Evolutionary conservation across 2,113 vertebrate species (phyloP).

Genomic region (Phasianus colchicus): DNA sequence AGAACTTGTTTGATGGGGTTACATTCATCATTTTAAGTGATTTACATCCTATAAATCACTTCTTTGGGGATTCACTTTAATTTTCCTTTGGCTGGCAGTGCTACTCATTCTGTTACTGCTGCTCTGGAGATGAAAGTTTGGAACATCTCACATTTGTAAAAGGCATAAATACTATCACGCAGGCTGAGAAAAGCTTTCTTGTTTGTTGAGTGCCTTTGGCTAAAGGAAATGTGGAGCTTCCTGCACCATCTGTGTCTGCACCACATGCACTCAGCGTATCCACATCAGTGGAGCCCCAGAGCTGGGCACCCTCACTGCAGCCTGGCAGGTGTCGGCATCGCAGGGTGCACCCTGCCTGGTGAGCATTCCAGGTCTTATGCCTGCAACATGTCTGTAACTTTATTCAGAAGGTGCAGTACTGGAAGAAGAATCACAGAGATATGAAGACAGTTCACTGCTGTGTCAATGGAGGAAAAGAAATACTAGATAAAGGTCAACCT

Average conservation of each 20-base stretch:
- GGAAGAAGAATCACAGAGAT: not conserved
- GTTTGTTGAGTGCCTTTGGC: slow-evolving; percentile 38
- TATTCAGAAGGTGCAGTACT: not conserved
- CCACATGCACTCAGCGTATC: not conserved
- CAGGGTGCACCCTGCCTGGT: not conserved
- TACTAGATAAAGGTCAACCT: not conserved
- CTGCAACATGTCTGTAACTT: not conserved
- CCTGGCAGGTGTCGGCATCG: accelerated
- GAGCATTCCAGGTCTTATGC: not conserved
- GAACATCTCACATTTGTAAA: slow-evolving; percentile 43
- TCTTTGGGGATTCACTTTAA: slow-evolving; percentile 50
- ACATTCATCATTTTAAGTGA: slow-evolving; percentile 46
- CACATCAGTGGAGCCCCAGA: not conserved
- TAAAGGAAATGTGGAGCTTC: slow-evolving; percentile 18
- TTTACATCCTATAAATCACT: slow-evolving; percentile 56
- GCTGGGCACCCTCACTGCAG: not conserved
- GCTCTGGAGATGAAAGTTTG: slow-evolving; percentile 55
- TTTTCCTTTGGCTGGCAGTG: slow-evolving; percentile 29
- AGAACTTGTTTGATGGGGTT: slow-evolving; percentile 45
- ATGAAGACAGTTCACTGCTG: not conserved
- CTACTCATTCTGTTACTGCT: slow-evolving; percentile 14
- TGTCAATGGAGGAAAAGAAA: not conserved
- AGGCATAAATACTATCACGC: not conserved
- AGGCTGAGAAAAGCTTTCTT: slow-evolving; percentile 29
- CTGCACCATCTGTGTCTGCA: not conserved